phyloP scores from a whole-genome alignment of 2,797 vertebrate genomes.

The Caiman crocodilus region DNA sequence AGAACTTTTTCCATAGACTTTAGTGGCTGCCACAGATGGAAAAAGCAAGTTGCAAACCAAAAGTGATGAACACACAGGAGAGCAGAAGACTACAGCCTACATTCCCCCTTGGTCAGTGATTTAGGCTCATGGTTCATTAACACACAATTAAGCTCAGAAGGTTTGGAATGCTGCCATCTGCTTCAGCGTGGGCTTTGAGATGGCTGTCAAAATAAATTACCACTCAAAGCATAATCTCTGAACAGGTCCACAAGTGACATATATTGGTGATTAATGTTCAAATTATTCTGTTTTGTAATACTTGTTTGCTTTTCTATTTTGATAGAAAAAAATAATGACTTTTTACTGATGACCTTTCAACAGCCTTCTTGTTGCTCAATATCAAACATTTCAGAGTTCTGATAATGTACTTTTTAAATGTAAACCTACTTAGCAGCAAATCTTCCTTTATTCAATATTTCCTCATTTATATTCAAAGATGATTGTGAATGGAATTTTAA shows the following conservation, averaged over 20 bases:
- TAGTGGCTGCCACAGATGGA: not conserved
- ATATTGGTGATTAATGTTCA: accelerated
- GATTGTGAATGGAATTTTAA: slow-evolving; percentile 26
- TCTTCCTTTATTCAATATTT: not conserved
- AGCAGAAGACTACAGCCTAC: not conserved
- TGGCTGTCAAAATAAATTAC: not conserved
- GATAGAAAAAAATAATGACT: not conserved
- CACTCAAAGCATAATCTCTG: not conserved
- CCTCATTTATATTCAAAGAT: slow-evolving; percentile 40
- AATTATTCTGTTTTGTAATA: not conserved
- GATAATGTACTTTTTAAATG: not conserved
- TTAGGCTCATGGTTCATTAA: accelerated
- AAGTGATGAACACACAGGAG: not conserved
- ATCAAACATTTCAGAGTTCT: not conserved
- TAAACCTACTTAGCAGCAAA: not conserved
- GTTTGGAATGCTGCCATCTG: not conserved
- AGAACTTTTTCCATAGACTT: not conserved
- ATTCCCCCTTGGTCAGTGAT: not conserved
- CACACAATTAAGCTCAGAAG: accelerated
- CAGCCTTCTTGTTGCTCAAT: not conserved
- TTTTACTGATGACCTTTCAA: not conserved
- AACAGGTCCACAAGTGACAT: not conserved
- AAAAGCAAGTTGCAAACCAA: not conserved
- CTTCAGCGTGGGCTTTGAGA: not conserved
- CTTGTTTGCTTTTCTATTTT: not conserved